Base-by-base conservation (phyloP, 2,888 invertebrate species). In the Latheticus oryzae region DNA sequence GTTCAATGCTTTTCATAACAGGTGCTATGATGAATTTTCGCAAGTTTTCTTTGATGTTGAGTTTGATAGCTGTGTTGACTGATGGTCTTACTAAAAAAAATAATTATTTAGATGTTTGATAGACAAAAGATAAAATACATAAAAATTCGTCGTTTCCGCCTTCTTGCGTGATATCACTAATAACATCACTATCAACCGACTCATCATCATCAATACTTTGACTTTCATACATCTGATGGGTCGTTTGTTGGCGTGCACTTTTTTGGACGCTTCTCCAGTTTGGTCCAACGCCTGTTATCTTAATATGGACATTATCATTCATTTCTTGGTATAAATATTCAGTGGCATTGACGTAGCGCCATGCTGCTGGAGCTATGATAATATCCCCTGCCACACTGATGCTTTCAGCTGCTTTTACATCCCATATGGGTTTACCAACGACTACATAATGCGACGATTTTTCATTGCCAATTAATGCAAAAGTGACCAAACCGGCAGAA, bases 371-470 rank as follows among this genome's bases (percentile, higher is more conserved):
- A 0, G 86, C 78, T 0, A 86, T 82, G 0, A 87, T 71, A 12
- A 87, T 85, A 58, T 87, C 87, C 0, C 87, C 87, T 0, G 86
- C 84, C 1, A 77, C 79, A 61, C 80, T 79, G 61, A 77, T 70
- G 56, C 79, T 76, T 61, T 83, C 82, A 0, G 82, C 83, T 62
- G 74, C 71, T 72, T 84, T 84, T 0, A 81, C 79, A 58, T 87
- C 86, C 81, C 83, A 83, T 5, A 87, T 83, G 0, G 87, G 85
- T 63, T 82, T 81, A 0, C 87, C 87, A 3, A 85, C 81, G 17
- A 86, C 79, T 2, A 86, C 82, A 69, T 84, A 87, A 71, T 85
- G 80, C 0, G 84, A 81, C 52, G 78, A 79, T 1, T 72, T 75
- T 11, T 74, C 66, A 33, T 82, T 76, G 1, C 84, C 84, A 52